Base-by-base conservation (phyloP, 2,113 vertebrate species). In the Columba janthina region DNA sequence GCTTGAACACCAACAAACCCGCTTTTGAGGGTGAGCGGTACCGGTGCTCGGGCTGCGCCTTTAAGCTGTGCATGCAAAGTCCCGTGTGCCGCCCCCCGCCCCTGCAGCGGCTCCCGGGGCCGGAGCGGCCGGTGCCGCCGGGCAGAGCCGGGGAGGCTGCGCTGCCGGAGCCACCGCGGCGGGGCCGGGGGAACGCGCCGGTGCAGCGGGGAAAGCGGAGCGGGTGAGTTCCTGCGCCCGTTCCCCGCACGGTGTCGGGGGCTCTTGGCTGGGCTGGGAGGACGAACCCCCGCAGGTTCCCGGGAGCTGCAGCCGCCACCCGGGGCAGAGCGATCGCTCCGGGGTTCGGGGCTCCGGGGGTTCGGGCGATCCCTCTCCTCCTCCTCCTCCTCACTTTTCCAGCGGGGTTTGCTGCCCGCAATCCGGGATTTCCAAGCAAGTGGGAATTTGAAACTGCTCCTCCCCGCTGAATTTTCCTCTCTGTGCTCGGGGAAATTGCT, bases 151-250 rank as follows among this genome's bases (percentile, higher is more conserved):
- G 15, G 42, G 42, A 44, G 29, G 36, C 74, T 10, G 72, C 50
- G 48, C 34, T 44, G 16, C 42, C 42, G 16, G 42, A 15, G 46
- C 26, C 57, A 19, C 34, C 17, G 36, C 48, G 20, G 48, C 48
- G 19, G 48, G 19, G 21, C 48, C 20, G 48, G 21, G 48, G 21
- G 22, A 26, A 1, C 32, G 15, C 19, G 75, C 5, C 1, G 75
- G 76, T 3, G 48, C 78, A 18, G 5, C 22, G 50, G 46, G 54
- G 3, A 25, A 19, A 69, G 80, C 53, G 2, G 6, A 61, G 64
- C 64, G 11, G 96, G 96, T 96, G 86, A 96, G 94, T 80, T 6
- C n/a, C 44, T 29, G 62, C 61, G 60, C 32, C 71, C 16, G 16
- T 44, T 44, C 42, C 42, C 42, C 16, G 15, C 42, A 17, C 42